Base-by-base conservation (phyloP, 2,888 invertebrate genomes). In the Lissonota sp. region DNA sequence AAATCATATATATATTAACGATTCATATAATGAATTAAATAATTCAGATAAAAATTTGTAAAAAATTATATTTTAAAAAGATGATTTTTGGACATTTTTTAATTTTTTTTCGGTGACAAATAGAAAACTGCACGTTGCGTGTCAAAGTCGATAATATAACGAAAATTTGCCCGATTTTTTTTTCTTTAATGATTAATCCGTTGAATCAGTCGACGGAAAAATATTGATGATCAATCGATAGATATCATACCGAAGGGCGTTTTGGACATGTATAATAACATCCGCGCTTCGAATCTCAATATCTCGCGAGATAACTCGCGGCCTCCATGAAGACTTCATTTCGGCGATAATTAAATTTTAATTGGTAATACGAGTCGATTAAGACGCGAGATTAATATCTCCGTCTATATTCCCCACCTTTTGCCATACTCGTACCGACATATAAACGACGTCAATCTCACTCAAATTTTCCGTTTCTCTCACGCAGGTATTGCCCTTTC, bases 351-450 rank as follows among this genome's bases (percentile, higher is more conserved):
- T 91, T 90, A 91, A 91, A 90, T 89, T 90, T 91, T 91, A 91
- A 91, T 91, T 91, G 91, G 90, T 89, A 90, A 91, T 89, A 87
- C 87, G 88, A 90, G 89, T 88, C 89, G 90, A 91, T 91, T 88
- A 90, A 88, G 87, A 88, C 84, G 82, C 85, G 81, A 87, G 89
- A 86, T 85, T 87, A 83, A 82, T 83, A 80, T 80, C 83, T 77
- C 66, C 64, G 76, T 82, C 77, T 81, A 72, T 81, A 75, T 74
- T 67, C 73, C 76, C 81, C 69, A 60, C 80, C 79, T 71, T 84
- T 76, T 83, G 69, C 70, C 44, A 39, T 57, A 71, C 63, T 49
- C 44, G 16, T 40, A 64, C 40, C 70, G 57, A 63, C 49, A 75
- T 26, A 26, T 40, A 42, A 44, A 53, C 67, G 14, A 49, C 39